Evolutionary conservation across 2,113 vertebrate genomes (phyloP), one percentile per base, ranked within the genome.

Genomic region (Ailurus styani): DNA sequence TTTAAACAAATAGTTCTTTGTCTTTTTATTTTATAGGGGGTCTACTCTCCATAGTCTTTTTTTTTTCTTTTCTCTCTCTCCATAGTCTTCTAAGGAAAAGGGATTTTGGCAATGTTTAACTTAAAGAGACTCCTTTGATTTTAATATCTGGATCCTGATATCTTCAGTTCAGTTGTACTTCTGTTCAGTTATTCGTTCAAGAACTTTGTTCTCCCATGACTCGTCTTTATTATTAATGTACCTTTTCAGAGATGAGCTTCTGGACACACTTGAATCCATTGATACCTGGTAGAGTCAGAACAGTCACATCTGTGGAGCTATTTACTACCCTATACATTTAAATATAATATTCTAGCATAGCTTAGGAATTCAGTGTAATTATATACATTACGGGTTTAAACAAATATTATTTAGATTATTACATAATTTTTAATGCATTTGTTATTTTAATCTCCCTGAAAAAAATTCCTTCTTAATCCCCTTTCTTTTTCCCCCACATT

Each of bases 91-190:
- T 85, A 90, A 96, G 68, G 40, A 81, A 91, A 86, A 85, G 27
- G n/a, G 31, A 91, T 87, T 96, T 91, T 29, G 20, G 27, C 45
- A 72, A 34, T 25, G 40, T 89, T 95, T 84, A 90, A 93, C 86
- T 95, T 0, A 91, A 70, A 89, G 40, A 31, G 45, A 27, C 17
- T 68, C 25, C 64, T 42, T 83, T 70, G 29, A 5, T 57, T 79
- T 37, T 57, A 40, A 23, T 62, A 37, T 75, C 52, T 55, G 34
- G 40, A 73, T 70, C 42, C 42, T 21, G 37, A 68, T 88, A 50
- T 66, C n/a, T 82, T 90, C 11, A 21, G 83, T 37, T 86, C 18
- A 85, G 29, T 89, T 85, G 6, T n/a, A 83, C 13, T 85, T n/a
- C 21, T 55, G 5, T 54, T 91, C 27, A 40, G 31, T 73, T 62